phyloP scores from a whole-genome alignment of 2,113 vertebrate species.

The Trogon melanurus region DNA sequence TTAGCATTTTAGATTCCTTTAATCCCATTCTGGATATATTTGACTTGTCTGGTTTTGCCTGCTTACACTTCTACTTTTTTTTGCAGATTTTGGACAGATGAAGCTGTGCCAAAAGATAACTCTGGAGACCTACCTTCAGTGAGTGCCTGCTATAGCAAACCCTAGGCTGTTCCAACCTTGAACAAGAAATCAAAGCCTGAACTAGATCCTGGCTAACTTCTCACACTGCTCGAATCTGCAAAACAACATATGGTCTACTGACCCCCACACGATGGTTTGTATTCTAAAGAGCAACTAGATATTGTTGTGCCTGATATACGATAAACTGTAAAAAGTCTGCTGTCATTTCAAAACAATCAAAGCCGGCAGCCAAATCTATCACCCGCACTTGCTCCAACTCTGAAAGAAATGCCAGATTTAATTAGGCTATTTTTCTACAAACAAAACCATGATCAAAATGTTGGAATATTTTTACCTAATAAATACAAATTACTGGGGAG shows the following conservation, averaged over 20 bases:
- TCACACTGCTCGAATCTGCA: not conserved
- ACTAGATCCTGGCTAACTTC: not conserved
- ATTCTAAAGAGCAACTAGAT: not conserved
- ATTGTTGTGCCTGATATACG: not conserved
- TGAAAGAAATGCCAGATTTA: constrained; percentile 25
- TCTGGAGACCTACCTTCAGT: not conserved
- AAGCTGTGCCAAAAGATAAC: not conserved
- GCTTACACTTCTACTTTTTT: not conserved
- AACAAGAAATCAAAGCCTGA: not conserved
- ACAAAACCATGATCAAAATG: not conserved
- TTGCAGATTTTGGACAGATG: not conserved
- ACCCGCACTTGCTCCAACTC: not conserved
- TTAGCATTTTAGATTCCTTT: not conserved
- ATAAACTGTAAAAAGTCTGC: not conserved
- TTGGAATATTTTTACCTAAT: not conserved
- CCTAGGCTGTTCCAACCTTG: not conserved
- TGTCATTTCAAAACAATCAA: constrained; percentile 49
- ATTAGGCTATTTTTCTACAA: constrained; percentile 27
- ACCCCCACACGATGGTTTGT: not conserved
- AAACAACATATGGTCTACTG: not conserved
- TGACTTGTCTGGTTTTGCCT: not conserved
- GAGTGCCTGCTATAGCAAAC: not conserved
- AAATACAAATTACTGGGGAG: not conserved
- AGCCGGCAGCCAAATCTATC: not conserved
- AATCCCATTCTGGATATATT: not conserved